Conservation (phyloP, 2,888 invertebrate species). For the Limnephilus rhombicus region DNA sequence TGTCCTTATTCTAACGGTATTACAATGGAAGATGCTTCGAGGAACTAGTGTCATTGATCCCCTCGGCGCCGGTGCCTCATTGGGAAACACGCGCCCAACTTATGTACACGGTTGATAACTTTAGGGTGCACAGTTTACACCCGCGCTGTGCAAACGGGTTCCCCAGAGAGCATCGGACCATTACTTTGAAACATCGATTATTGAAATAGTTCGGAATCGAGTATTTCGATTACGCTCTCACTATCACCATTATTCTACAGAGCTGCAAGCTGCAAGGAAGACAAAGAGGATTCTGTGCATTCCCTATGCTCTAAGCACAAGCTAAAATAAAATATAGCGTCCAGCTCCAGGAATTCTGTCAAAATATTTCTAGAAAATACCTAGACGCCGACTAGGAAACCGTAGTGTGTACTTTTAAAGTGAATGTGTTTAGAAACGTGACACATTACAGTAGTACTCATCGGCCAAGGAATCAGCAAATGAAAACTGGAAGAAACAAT, state of each 20-base stretch:
- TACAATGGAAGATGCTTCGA: too few relatives aligned
- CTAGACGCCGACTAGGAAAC: neutral
- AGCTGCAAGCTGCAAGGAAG: neutral
- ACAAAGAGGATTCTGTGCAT: conserved; percentile 39
- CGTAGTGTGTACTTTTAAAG: conserved; percentile 3
- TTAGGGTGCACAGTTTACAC: too few relatives aligned
- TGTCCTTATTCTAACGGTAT: too few relatives aligned
- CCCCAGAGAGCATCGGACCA: too few relatives aligned
- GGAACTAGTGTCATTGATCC: too few relatives aligned
- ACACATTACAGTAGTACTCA: neutral
- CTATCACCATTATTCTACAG: neutral
- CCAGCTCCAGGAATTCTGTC: conserved; percentile 15
- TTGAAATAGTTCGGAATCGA: neutral
- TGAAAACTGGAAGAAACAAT: neutral
- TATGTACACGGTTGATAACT: too few relatives aligned
- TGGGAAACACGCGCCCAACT: too few relatives aligned
- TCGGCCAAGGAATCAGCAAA: neutral
- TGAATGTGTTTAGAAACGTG: neutral
- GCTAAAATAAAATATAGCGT: conserved; percentile 24
- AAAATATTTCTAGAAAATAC: neutral
- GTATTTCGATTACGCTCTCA: neutral
- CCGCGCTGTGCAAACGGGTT: too few relatives aligned
- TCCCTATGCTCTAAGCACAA: neutral
- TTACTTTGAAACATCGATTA: neutral
- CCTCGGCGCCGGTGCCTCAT: too few relatives aligned